A percentile compares a stretch with the other conserved stretches of the same genome.
phyloP scores from a whole-genome alignment of 2,113 vertebrate genomes.

The Tychaedon coryphoeus region DNA sequence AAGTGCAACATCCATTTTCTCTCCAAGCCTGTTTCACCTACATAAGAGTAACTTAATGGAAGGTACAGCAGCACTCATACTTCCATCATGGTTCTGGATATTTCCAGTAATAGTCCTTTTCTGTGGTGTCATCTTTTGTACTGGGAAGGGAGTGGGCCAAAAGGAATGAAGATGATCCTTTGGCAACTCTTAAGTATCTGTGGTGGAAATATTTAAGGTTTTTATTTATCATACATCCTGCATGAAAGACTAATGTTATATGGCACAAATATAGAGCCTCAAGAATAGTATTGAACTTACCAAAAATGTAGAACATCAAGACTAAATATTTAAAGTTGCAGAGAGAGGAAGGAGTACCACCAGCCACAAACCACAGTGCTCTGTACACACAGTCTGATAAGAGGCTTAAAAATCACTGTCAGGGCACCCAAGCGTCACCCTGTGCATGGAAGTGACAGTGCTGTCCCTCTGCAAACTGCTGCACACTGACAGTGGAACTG shows the following conservation, averaged over 20 bases:
- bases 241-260: neutral
- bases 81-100: neutral
- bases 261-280: neutral
- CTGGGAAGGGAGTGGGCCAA: neutral
- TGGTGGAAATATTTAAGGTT: neutral
- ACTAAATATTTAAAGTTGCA: neutral
- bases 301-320: neutral
- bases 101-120: neutral
- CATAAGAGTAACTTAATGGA: neutral
- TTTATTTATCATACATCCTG: neutral
- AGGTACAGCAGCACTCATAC: neutral
- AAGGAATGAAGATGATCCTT: neutral
- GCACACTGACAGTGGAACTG: rapidly evolving
- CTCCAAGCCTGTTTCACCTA: neutral
- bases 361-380: neutral
- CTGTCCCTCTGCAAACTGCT: neutral
- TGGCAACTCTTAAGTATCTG: rapidly evolving
- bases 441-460: rapidly evolving
- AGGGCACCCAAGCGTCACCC: neutral
- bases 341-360: neutral
- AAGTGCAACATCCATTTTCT: neutral
- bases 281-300: neutral
- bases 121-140: neutral
- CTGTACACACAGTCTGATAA: neutral
- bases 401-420: neutral